Evolutionary conservation across 92 coral and sea anemone species (phyloP).

Genomic region (Micromussa lordhowensis): DNA sequence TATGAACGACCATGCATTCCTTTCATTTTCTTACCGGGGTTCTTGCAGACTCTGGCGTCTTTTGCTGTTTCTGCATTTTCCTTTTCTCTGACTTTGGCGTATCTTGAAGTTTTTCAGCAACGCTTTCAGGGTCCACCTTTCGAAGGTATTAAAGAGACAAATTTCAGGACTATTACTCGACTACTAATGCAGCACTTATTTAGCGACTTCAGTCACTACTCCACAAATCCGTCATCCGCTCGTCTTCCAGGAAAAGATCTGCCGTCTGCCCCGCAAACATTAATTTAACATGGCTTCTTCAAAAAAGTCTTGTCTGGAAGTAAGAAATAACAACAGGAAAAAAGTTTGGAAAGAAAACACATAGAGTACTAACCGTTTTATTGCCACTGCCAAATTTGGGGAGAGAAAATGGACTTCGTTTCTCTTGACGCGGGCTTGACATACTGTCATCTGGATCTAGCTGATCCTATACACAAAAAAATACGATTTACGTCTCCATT

Average conservation of each 20-base stretch:
- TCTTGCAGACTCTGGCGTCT: slow-evolving; percentile 26
- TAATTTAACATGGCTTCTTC: no score
- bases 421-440: slow-evolving; percentile 40
- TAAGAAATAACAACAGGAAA: no score
- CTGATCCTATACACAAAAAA: slow-evolving; percentile 21
- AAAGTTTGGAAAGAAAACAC: not conserved
- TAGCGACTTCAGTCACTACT: no score
- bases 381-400: slow-evolving; percentile 49
- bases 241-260: no score
- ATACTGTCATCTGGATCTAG: slow-evolving; percentile 26
- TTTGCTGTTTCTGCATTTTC: slow-evolving; percentile 31
- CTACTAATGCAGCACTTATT: no score
- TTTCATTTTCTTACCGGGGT: slow-evolving; percentile 15
- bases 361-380: slow-evolving; percentile 28
- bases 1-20: no score
- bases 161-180: not conserved
- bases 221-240: no score
- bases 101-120: slow-evolving; percentile 21
- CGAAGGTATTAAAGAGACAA: no score
- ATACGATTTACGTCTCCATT: not conserved
- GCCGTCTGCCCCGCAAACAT: no score
- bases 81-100: slow-evolving; percentile 46
- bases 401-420: slow-evolving; percentile 44
- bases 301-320: no score
- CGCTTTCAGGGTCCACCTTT: slow-evolving; percentile 19